phyloP scores from a whole-genome alignment of 2,797 vertebrate genomes.

The Micropoecilia bifurca region DNA sequence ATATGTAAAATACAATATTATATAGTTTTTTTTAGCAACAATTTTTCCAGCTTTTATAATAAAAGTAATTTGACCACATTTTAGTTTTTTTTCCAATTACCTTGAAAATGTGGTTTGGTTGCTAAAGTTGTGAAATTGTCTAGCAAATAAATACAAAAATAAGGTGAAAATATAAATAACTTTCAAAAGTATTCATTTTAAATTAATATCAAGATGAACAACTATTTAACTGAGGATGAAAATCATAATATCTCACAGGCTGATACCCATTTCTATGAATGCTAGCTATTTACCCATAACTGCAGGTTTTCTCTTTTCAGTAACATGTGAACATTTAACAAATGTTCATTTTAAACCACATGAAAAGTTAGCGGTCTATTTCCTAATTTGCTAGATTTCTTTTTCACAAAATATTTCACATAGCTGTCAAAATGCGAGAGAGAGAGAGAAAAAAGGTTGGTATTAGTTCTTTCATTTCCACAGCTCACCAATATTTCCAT shows the following conservation, averaged over 20 bases:
- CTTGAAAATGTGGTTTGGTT: neutral
- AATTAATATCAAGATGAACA: neutral
- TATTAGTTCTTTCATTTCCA: constrained; percentile 24
- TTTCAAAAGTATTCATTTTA: neutral
- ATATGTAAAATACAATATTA: neutral
- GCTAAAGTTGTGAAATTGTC: neutral
- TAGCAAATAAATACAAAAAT: neutral
- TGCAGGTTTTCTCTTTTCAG: neutral
- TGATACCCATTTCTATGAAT: neutral
- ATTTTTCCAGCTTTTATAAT: neutral
- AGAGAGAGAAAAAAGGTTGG: neutral
- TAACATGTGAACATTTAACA: neutral
- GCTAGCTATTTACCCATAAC: neutral
- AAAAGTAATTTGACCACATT: neutral
- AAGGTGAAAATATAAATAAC: neutral
- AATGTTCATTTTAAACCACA: neutral
- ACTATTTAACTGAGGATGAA: neutral
- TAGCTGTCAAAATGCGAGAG: neutral
- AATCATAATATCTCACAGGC: neutral
- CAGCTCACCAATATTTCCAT: constrained; percentile 28
- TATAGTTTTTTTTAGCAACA: neutral
- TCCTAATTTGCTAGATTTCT: neutral
- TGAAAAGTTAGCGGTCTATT: neutral
- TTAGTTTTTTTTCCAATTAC: neutral
- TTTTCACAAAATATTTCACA: neutral